Conservation (phyloP, 2,113 vertebrate genomes). For the Dicentrarchus labrax region DNA sequence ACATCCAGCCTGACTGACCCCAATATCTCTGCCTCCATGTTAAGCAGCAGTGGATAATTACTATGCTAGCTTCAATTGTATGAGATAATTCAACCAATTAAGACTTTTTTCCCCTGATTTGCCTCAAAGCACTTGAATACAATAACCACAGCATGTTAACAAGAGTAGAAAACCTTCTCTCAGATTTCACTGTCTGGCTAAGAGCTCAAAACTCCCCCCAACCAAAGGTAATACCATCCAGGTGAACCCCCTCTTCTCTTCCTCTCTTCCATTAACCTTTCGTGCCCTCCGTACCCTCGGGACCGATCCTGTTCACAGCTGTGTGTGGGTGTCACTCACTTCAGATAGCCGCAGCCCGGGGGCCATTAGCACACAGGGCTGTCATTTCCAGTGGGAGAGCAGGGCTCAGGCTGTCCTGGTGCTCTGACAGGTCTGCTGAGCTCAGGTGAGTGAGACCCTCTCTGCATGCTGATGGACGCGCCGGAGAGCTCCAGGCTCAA, state of each 20-base stretch:
- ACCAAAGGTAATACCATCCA: constrained; percentile 69
- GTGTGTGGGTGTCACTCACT: constrained; percentile 61
- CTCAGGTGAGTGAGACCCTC: constrained; percentile 58
- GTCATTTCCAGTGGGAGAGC: constrained; percentile 40
- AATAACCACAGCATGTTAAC: constrained; percentile 38
- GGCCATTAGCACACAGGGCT: constrained; percentile 49
- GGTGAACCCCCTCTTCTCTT: constrained; percentile 60
- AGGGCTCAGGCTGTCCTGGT: neutral
- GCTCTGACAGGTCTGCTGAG: constrained; percentile 56
- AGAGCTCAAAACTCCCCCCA: constrained; percentile 15
- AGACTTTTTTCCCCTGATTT: constrained; percentile 2
- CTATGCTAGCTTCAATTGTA: constrained; percentile 26
- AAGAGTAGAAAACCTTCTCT: constrained; percentile 37
- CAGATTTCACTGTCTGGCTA: constrained; percentile 40
- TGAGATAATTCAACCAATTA: constrained; percentile 43
- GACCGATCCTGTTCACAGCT: constrained; percentile 55
- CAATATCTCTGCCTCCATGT: constrained; percentile 49
- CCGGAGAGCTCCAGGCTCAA: constrained; percentile 47
- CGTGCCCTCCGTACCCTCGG: constrained; percentile 38
- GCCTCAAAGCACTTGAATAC: constrained; percentile 43
- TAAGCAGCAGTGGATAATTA: constrained; percentile 51
- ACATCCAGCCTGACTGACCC: constrained; percentile 65
- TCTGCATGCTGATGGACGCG: constrained; percentile 35
- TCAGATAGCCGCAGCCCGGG: constrained; percentile 36
- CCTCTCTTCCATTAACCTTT: constrained; percentile 71